Percentiles rank a stretch among this genome's conserved stretches.
phyloP scores from a whole-genome alignment of 2,797 vertebrate species.

The Sebastes matsubarae region DNA sequence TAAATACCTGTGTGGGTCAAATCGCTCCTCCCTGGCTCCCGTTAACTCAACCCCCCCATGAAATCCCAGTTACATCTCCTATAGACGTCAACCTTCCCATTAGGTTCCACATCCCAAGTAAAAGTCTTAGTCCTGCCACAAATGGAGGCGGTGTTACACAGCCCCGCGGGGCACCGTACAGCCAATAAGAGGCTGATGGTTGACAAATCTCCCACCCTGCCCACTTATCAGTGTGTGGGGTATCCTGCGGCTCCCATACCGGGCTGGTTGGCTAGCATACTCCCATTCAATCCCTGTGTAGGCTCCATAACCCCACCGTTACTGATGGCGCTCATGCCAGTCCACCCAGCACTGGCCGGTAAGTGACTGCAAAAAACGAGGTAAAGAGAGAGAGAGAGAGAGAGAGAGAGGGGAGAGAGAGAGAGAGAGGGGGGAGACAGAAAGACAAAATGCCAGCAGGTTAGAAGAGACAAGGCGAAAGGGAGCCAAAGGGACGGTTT shows the following conservation, averaged over 20 bases:
- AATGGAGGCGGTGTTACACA: constrained; percentile 70
- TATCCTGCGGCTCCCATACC: constrained; percentile 92
- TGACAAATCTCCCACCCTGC: constrained; percentile 66
- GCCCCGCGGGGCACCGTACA: constrained; percentile 61
- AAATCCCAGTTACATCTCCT: constrained; percentile 75
- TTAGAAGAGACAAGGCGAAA: constrained; percentile 79
- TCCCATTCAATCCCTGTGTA: constrained; percentile 90
- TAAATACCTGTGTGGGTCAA: constrained; percentile 73
- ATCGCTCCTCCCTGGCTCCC: constrained; percentile 60
- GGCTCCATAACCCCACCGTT: constrained; percentile 88
- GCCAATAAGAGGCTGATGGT: constrained; percentile 65
- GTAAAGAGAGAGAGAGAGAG: constrained; percentile 54
- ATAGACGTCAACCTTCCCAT: constrained; percentile 60
- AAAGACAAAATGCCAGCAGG: constrained; percentile 79
- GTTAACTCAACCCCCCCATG: constrained; percentile 34
- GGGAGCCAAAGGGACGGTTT: constrained; percentile 60
- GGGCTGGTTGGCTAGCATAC: constrained; percentile 89
- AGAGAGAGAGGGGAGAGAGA: constrained; percentile 54
- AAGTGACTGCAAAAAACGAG: constrained; percentile 83
- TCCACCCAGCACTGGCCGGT: constrained; percentile 90
- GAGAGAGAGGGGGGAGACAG: constrained; percentile 40
- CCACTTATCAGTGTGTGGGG: constrained; percentile 89
- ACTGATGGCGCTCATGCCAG: constrained; percentile 86
- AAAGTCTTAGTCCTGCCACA: constrained; percentile 78
- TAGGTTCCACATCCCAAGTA: constrained; percentile 67